Base-by-base conservation (phyloP, 2,113 vertebrate species). In the Odontophorus gujanensis region DNA sequence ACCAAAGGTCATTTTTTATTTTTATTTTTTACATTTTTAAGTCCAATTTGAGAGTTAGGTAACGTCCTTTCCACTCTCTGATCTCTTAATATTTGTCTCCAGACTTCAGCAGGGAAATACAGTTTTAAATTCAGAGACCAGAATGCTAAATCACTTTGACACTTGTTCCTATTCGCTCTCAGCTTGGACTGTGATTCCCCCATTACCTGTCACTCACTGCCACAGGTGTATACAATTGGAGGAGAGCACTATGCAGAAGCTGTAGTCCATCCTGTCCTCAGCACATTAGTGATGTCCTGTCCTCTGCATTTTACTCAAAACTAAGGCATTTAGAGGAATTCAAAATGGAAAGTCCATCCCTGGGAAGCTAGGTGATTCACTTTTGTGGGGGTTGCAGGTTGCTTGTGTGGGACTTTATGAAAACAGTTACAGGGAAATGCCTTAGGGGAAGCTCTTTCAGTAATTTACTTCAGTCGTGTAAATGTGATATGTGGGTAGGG, bases 191-290 rank as follows among this genome's bases (percentile, higher is more conserved):
- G 24, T 2, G 0, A 34, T n/a, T 65, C 71, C 36, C 16, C 8
- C 19, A 0, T 24, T 81, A 45, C 36, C 66, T 0, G 0, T 81
- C 66, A 3, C 30, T 72, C 40, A n/a, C 43, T 58, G 36, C 51
- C 6, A 0, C 11, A 15, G 40, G 3, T 72, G 51, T 20, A 0
- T 40, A 8, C 57, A 32, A 68, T 38, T 34, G 65, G 43, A 7
- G 1, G 4, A 17, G 77, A 90, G 67, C 59, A 57, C 6, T 13
- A 1, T 16, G 18, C 32, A 7, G 58, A 42, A 76, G 30, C 58
- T 85, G n/a, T 32, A 22, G 45, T 26, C 40, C 16, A 0, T 32
- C 43, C 50, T 67, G 36, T 62, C 72, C 26, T 59, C 11, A 36
- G 48, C 62, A 62, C 42, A 18, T 32, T 57, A 5, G 38, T 57